Conservation (phyloP, 2,113 vertebrate species). For the Falco punctatus region DNA sequence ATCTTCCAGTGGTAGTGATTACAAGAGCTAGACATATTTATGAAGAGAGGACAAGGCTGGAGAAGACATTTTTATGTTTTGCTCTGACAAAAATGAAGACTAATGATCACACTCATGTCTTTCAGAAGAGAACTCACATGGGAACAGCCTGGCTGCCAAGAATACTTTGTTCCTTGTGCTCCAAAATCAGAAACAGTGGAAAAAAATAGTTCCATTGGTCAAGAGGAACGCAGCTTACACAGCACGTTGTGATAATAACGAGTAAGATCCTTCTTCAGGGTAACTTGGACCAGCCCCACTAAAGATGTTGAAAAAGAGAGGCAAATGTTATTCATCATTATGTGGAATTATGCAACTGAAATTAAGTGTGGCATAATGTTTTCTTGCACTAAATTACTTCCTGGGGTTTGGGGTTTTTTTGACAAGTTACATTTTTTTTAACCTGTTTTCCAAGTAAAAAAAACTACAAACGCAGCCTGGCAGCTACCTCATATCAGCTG, state of each 20-base stretch:
- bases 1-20: not conserved
- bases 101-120: not conserved
- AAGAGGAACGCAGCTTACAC: not conserved
- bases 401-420: not conserved
- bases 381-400: not conserved
- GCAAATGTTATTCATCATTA: not conserved
- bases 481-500: not conserved
- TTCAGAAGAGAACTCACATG: not conserved
- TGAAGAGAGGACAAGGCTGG: not conserved
- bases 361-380: not conserved
- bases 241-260: not conserved
- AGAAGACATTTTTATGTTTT: not conserved
- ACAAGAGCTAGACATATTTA: not conserved
- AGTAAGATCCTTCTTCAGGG: not conserved
- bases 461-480: not conserved
- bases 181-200: not conserved
- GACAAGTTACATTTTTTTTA: not conserved
- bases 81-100: not conserved
- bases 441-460: not conserved
- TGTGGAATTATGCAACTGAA: not conserved
- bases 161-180: slow-evolving; percentile 2
- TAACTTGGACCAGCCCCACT: not conserved
- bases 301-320: not conserved
- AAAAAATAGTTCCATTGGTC: not conserved
- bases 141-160: not conserved